Evolutionary conservation across 1,140 invertebrate genomes (phyloP), one percentile per base, ranked within the genome.

Genomic region (Drosophila hydei): DNA sequence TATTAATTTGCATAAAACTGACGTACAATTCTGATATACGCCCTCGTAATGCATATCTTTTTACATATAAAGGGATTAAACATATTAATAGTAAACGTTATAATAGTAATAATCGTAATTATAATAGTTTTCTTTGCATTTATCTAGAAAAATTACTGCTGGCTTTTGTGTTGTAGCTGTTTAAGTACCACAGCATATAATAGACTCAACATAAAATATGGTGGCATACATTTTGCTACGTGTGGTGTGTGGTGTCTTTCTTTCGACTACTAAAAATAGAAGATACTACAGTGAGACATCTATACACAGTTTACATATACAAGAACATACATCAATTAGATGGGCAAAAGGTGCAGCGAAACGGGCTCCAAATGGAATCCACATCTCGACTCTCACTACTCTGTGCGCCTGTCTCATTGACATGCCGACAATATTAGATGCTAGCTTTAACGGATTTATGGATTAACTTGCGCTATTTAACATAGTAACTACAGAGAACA

Each of bases 1-100:
- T 85, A 84, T 87, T 84, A 80, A 77, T 77, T 84, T 77, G 81
- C 81, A 76, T 84, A 87, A 87, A 84, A 87, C 61, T 84, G 77
- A 55, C 77, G 77, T 71, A 77, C 47, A 47, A 42, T 48, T 45
- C 7, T 16, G 38, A 33, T 71, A 75, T 73, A 81, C 79, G 69
- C 33, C 77, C 63, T 80, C 73, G 69, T 40, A 81, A 70, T 77
- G 78, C 74, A 59, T 71, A 59, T 62, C 47, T 77, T 59, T 84
- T 77, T 84, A 80, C 81, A 84, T 87, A 84, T 77, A 84, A 85
- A 84, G 81, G 80, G 79, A 74, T 77, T 87, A 80, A 84, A 74
- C 81, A 59, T 83, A 84, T 74, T 77, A 74, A 78, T 77, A 67
- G n/a, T 83, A 74, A 80, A 77, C 79, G 54, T 77, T 81, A 85